phyloP scores from a whole-genome alignment of 2,888 invertebrate species.

The Noctua fimbriata region DNA sequence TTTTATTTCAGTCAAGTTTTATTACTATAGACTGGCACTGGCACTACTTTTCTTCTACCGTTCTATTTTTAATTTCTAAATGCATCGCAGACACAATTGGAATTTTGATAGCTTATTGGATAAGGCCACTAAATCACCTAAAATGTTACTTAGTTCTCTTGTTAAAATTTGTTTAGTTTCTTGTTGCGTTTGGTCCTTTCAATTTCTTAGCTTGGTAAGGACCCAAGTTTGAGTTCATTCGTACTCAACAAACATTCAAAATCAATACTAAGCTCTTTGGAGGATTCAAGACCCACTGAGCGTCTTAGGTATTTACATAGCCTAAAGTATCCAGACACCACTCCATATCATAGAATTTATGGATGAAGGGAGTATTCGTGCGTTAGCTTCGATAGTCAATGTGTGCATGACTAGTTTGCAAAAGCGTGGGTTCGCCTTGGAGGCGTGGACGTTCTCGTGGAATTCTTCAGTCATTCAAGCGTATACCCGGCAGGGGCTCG shows the following conservation, averaged over 20 bases:
- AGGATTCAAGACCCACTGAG: neutral
- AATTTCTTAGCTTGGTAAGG: slow-evolving; percentile 11
- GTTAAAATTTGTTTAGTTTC: neutral
- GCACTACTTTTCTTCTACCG: slow-evolving; percentile 12
- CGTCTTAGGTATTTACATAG: neutral
- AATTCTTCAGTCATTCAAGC: slow-evolving; percentile 33
- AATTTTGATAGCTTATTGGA: slow-evolving; percentile 8
- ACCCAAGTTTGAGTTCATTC: slow-evolving; percentile 1
- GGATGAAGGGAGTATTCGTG: slow-evolving; percentile 16
- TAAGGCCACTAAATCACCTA: neutral
- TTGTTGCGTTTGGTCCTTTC: neutral
- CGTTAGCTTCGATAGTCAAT: slow-evolving; percentile 20
- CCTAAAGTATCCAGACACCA: neutral
- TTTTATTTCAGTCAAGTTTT: slow-evolving; percentile 35
- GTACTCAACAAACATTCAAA: slow-evolving; percentile 17
- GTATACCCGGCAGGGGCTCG: slow-evolving; percentile 8
- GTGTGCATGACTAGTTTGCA: slow-evolving; percentile 33
- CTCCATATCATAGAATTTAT: slow-evolving; percentile 27
- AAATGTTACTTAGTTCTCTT: slow-evolving; percentile 23
- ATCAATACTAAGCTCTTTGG: slow-evolving; percentile 5
- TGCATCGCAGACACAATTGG: slow-evolving; percentile 18
- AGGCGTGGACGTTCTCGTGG: neutral
- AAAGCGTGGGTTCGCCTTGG: slow-evolving; percentile 14
- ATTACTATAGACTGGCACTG: slow-evolving; percentile 5
- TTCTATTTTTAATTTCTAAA: slow-evolving; percentile 37